Evolutionary conservation across 2,888 invertebrate genomes (phyloP), one percentile per base, ranked within the genome.

Genomic region (Clanis bilineata): DNA sequence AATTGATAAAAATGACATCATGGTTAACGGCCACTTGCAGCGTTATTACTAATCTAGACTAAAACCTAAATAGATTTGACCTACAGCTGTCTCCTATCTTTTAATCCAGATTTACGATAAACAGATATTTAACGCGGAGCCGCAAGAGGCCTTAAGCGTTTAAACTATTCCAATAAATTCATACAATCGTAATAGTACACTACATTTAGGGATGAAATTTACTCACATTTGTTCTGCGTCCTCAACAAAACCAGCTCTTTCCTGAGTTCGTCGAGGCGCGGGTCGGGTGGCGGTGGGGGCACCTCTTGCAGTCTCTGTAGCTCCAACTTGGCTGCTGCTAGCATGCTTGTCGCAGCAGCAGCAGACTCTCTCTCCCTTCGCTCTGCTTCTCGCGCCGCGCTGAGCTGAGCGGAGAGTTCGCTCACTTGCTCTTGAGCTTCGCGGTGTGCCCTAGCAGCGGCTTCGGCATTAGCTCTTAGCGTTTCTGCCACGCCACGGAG

Each of bases 181-280:
- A 25, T 6, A 25, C 25, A 25, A 25, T 4, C 6, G 25, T 25
- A n/a, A n/a, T n/a, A n/a, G n/a, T n/a, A n/a, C n/a, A n/a, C n/a
- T n/a, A n/a, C n/a, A 25, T 25, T 3, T 25, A 25, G 25, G 25
- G 3, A 4, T 10, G 3, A 61, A 47, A 45, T 60, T 55, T 7
- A 79, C 90, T 80, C 84, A 96, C 96, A 93, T 90, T 95, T 95
- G 82, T 97, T 97, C 77, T 95, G 95, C 57, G 95, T 94, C 72
- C 96, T 93, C 67, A 97, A 93, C 70, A 94, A 88, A 57, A 94
- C 93, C 66, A 97, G 93, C 84, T 97, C 96, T 72, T 94, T 93
- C 80, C 95, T 94, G 65, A 96, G 90, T 79, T 97, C 96, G 69
- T 95, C 96, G 63, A 96, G 93, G 77, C 96, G 94, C 64, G 96